Conservation (phyloP, 1,140 invertebrate species). For the Hyposmocoma kahamanoa region DNA sequence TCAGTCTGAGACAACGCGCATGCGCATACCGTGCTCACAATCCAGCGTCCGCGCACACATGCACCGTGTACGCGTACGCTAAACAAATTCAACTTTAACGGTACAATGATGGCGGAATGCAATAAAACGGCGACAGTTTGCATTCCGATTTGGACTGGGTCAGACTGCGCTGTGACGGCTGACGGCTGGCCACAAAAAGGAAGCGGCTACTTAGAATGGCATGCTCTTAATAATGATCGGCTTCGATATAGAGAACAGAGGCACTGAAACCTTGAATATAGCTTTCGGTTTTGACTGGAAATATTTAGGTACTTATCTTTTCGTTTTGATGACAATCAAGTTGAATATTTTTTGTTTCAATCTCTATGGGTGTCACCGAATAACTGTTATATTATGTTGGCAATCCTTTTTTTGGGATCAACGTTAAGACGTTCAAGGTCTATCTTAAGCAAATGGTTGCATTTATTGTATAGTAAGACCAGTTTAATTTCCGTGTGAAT, state of each 20-base stretch:
- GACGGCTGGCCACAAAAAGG: constrained; percentile 32
- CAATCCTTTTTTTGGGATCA: too few relatives aligned
- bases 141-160: constrained; percentile 36
- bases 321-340: too few relatives aligned
- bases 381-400: too few relatives aligned
- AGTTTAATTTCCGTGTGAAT: too few relatives aligned
- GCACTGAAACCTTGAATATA: too few relatives aligned
- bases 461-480: too few relatives aligned
- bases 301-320: too few relatives aligned
- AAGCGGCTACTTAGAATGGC: constrained; percentile 26
- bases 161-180: constrained; percentile 13
- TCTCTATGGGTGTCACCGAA: too few relatives aligned
- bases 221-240: constrained; percentile 19
- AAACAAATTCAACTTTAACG: constrained; percentile 67
- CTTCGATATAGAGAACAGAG: constrained; percentile 3
- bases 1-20: constrained; percentile 63
- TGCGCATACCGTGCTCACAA: constrained; percentile 42
- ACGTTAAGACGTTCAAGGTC: too few relatives aligned
- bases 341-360: too few relatives aligned
- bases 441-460: too few relatives aligned
- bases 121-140: constrained; percentile 45
- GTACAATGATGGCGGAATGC: constrained; percentile 51
- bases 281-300: too few relatives aligned
- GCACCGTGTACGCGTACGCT: constrained; percentile 7
- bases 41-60: constrained; percentile 14